Base-by-base conservation (phyloP, 2,888 invertebrate genomes). In the Drosophila longiperda region DNA sequence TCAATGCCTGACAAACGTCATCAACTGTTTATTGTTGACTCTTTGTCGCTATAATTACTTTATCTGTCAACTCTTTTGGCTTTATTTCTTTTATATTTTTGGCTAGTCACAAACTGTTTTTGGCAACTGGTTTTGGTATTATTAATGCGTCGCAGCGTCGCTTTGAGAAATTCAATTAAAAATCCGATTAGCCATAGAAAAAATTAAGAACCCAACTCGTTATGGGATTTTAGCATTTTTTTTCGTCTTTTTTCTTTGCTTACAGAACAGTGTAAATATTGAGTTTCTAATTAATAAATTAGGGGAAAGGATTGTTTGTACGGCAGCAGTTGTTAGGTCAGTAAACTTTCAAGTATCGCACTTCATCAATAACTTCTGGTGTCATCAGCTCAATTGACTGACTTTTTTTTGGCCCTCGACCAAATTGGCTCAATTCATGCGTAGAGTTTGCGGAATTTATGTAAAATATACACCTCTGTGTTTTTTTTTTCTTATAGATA, bases 1-100 rank as follows among this genome's bases (percentile, higher is more conserved):
- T 84, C 70, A 75, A 80, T 73, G 80, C 66, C 64, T 63, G 45
- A 42, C 74, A 49, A 49, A 86, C 90, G 90, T 88, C 85, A 90
- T 83, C 82, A 68, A 89, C 73, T 64, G 77, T 20, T 60, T 58
- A 64, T 77, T 70, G 80, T 73, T 65, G 64, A 57, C 53, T 72
- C 60, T 74, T 87, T 74, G 73, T 82, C 57, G 78, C 81, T 69
- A 78, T 81, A 62, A 70, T 75, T 75, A 77, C 79, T 65, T 85
- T 66, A 80, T 75, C 82, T 83, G 90, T 87, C 83, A 87, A 75
- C 72, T 78, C 65, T 58, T 58, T 36, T 36, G 38, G 36, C 52
- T 42, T 65, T 64, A 59, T 72, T 55, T 42, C 38, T 60, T 70
- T 58, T 68, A 52, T 29, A 15, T 26, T 29, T 40, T 26, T 54